These are phyloP conservation scores for Copidosoma aretas DNA, from an alignment of 2,888 invertebrate genomes.

Conservation along the genomic window DNA sequence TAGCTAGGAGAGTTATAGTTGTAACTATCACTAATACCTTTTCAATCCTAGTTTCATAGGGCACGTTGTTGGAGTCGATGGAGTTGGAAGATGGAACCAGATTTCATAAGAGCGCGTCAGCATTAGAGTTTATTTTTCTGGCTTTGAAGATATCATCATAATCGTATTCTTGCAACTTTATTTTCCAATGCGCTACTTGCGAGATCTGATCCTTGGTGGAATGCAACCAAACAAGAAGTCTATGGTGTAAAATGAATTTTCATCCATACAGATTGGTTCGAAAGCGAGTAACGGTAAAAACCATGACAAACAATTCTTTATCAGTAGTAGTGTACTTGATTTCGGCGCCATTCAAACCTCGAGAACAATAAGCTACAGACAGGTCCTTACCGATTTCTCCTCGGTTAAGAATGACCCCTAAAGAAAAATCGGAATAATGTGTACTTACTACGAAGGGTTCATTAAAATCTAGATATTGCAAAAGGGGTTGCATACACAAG, in stretches of 20 bases:
- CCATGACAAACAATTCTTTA: conserved; percentile 5
- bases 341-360: background rate
- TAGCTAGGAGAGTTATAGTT: too few species aligned
- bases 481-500: background rate
- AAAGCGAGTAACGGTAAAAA: background rate
- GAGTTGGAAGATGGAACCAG: too few species aligned
- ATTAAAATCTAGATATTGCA: background rate
- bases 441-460: background rate
- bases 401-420: conserved; percentile 7
- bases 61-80: too few species aligned
- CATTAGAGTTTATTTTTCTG: background rate
- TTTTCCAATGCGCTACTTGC: conserved; percentile 5
- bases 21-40: background rate
- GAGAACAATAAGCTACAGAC: background rate
- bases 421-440: background rate
- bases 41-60: background rate
- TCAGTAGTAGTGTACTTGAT: conserved; percentile 11
- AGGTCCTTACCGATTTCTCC: background rate
- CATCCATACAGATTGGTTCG: conserved; percentile 15
- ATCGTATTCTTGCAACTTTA: conserved; percentile 1
- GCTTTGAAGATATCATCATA: conserved; percentile 6
- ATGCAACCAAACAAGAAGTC: conserved; percentile 10
- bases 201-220: background rate
- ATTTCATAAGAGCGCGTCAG: conserved; percentile 16
- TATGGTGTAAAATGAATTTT: conserved; percentile 9